These are phyloP conservation scores for Bufo bufo DNA, from an alignment of 2,113 vertebrate genomes.

Conservation along the genomic window DNA sequence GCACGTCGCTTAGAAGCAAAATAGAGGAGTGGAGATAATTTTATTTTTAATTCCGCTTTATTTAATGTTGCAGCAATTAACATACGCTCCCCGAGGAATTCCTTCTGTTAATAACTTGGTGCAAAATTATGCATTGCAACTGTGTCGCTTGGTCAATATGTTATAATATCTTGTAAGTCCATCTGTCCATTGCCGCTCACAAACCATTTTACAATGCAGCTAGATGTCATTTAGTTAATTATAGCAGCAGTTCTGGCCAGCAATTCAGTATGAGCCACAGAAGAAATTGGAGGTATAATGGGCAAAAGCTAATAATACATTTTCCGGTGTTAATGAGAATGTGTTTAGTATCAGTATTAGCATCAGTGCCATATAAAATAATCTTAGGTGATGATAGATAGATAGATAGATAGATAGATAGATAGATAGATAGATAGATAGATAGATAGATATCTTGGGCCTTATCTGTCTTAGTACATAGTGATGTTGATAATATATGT, in stretches of 20 bases:
- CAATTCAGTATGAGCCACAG: neutral
- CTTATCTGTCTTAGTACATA: too few species aligned
- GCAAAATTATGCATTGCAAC: neutral
- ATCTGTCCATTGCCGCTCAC: slow-evolving; percentile 34
- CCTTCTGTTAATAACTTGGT: slow-evolving; percentile 7
- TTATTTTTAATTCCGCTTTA: slow-evolving; percentile 37
- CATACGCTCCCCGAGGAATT: slow-evolving; percentile 11
- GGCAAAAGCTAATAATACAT: neutral
- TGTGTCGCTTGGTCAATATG: slow-evolving; percentile 37
- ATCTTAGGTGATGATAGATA: neutral
- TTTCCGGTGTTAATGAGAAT: neutral
- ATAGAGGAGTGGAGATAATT: slow-evolving; percentile 30
- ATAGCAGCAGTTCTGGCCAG: neutral
- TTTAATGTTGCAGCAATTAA: slow-evolving; percentile 37
- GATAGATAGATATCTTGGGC: neutral
- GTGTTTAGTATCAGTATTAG: neutral
- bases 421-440: neutral
- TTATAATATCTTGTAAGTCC: slow-evolving; percentile 49
- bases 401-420: neutral
- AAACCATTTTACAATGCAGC: slow-evolving; percentile 16
- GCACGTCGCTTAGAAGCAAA: slow-evolving; percentile 3
- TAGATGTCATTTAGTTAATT: slow-evolving; percentile 35
- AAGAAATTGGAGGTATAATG: neutral
- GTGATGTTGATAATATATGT: too few species aligned
- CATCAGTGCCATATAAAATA: too few species aligned